These are phyloP conservation scores for Heliopora coerulea DNA, from an alignment of 92 coral and sea anemone species.

Conservation along the genomic window DNA sequence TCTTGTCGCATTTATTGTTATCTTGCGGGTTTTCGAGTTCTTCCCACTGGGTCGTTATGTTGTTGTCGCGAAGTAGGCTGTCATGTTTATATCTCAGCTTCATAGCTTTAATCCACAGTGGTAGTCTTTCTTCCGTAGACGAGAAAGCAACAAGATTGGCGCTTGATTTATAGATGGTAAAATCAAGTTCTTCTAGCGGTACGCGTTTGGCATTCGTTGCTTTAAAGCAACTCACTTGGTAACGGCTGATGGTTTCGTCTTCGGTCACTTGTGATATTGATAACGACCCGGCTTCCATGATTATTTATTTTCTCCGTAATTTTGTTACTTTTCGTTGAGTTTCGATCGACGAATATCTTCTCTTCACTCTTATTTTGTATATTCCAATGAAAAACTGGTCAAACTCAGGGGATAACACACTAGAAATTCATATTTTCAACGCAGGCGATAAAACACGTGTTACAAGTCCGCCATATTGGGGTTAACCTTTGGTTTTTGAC, in stretches of 20 bases:
- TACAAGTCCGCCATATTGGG: too few relatives aligned
- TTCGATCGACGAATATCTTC: too few relatives aligned
- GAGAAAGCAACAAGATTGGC: conserved; percentile 6
- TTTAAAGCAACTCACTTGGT: not conserved
- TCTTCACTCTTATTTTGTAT: too few relatives aligned
- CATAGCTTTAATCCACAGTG: conserved; percentile 3
- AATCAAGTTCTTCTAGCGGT: conserved; percentile 14
- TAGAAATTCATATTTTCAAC: too few relatives aligned
- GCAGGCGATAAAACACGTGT: too few relatives aligned
- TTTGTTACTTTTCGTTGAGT: too few relatives aligned
- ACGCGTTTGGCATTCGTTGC: not conserved
- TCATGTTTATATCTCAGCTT: not conserved
- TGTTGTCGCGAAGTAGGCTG: not conserved
- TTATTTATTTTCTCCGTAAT: too few relatives aligned
- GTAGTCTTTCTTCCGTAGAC: conserved; percentile 1
- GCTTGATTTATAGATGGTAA: not conserved
- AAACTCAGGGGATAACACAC: too few relatives aligned
- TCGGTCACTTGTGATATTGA: too few relatives aligned
- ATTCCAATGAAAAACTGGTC: too few relatives aligned
- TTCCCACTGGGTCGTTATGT: not conserved
- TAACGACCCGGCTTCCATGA: too few relatives aligned
- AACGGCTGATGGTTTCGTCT: not conserved
- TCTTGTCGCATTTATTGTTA: not conserved
- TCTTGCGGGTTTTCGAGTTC: not conserved
- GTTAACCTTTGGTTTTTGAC: too few relatives aligned